phyloP scores from a whole-genome alignment of 2,888 invertebrate species.

The Invenusta paracnida region DNA sequence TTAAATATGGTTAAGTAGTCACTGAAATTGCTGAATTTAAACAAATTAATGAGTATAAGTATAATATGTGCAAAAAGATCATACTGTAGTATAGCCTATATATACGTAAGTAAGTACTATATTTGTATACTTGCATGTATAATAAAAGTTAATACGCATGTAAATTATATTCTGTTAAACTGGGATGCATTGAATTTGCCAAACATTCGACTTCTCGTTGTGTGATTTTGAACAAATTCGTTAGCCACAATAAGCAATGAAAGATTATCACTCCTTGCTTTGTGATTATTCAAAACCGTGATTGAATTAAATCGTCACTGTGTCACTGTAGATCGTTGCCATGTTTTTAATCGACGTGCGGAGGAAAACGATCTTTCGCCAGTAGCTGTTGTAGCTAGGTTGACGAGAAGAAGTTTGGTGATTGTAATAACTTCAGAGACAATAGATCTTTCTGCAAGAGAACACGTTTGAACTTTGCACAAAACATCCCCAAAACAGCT shows the following conservation, averaged over 20 bases:
- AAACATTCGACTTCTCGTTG: constrained; percentile 27
- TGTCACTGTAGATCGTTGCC: not conserved
- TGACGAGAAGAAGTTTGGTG: constrained; percentile 9
- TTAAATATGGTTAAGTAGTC: not conserved
- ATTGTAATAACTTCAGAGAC: not conserved
- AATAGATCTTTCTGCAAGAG: not conserved
- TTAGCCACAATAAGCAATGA: constrained; percentile 25
- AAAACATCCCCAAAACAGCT: not conserved
- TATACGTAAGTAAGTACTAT: not conserved
- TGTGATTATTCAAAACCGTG: constrained; percentile 25
- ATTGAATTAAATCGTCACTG: constrained; percentile 12
- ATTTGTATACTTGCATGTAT: constrained; percentile 18
- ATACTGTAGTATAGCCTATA: not conserved
- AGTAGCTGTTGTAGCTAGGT: constrained; percentile 7
- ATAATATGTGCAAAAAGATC: not conserved
- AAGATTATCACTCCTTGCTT: constrained; percentile 3
- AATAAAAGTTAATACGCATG: constrained; percentile 12
- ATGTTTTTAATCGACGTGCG: not conserved
- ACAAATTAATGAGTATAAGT: not conserved
- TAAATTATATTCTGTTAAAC: constrained; percentile 21
- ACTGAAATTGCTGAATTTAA: constrained; percentile 4
- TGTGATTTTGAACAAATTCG: constrained; percentile 17
- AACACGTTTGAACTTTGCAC: constrained; percentile 14
- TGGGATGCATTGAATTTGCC: constrained; percentile 20
- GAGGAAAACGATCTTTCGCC: constrained; percentile 14